Base-by-base conservation (phyloP, 1,140 invertebrate genomes). In the Drosophila dunni region DNA sequence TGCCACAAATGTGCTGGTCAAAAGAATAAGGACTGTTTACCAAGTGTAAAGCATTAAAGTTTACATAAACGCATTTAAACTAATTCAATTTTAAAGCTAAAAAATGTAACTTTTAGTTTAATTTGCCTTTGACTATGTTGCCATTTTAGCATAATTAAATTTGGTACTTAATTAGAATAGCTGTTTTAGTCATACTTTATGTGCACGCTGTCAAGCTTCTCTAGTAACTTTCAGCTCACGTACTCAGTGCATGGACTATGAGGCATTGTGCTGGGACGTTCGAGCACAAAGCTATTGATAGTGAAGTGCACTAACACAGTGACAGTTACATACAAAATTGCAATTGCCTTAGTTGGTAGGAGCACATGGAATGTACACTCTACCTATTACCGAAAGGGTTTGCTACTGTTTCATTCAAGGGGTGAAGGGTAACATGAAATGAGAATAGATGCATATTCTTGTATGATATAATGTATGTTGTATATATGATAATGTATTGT, bases 171-270 rank as follows among this genome's bases (percentile, higher is more conserved):
- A 48, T 48, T 48, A 24, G 46, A 17, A 6, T 15, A 45, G 13
- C 24, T 6, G 9, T 48, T 15, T 24, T 24, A 45, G 44, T 50
- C 10, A 9, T 29, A 29, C 24, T 29, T 29, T 29, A 29, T 29
- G 24, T 29, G 24, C 24, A 29, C 24, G 6, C 24, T 29, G 24
- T 29, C 24, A 50, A 34, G 46, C 15, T 20, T 48, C 10, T 8
- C 10, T 20, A 24, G 46, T 29, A 24, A 24, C 46, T 48, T 48
- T 9, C 46, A 48, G 20, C 46, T 48, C 46, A 48, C 46, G 46
- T 48, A 29, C 46, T 17, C 15, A 48, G 46, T 24, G 9, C 46
- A 48, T 10, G 17, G n/a, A 29, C 20, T 6, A 10, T 7, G 10
- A 20, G 46, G 46, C 17, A 11, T 40, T 40, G 38, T 24, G 46